Evolutionary conservation across 2,797 vertebrate species (phyloP).

Genomic region (Etheostoma perlongum): DNA sequence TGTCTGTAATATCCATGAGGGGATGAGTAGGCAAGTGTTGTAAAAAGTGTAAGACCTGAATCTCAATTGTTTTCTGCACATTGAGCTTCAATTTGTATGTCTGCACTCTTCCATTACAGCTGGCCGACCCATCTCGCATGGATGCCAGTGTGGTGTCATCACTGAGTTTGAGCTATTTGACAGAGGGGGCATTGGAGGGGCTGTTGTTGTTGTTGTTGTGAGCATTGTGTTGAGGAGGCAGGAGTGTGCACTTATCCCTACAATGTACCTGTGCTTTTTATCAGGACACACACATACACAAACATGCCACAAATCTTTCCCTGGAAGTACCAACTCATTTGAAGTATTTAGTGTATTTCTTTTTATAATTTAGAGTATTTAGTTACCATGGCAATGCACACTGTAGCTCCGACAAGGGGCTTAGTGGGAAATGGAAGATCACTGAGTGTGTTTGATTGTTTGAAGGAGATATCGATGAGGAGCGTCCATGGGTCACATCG

Average conservation of each 20-base stretch:
- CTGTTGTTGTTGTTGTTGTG: conserved; percentile 10
- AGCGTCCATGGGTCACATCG: not conserved
- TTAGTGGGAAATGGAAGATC: conserved; percentile 42
- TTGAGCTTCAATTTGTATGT: conserved; percentile 67
- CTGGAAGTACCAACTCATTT: conserved; percentile 12
- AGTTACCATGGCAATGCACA: conserved; percentile 57
- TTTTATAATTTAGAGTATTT: conserved; percentile 29
- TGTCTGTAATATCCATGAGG: conserved; percentile 37
- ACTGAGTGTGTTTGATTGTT: not conserved
- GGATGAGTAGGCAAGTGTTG: conserved; percentile 37
- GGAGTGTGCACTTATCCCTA: not conserved
- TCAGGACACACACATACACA: conserved; percentile 31
- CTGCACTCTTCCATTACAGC: conserved; percentile 49
- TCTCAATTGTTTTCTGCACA: conserved; percentile 56
- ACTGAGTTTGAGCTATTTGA: conserved; percentile 38
- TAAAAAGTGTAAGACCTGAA: conserved; percentile 53
- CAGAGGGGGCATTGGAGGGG: conserved; percentile 28
- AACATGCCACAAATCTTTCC: conserved; percentile 35
- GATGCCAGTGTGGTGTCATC: conserved; percentile 42
- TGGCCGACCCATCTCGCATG: conserved; percentile 28
- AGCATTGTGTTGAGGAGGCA: not conserved
- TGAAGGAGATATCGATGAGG: conserved; percentile 23
- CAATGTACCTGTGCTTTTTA: conserved; percentile 46
- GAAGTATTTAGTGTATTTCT: too few relatives aligned
- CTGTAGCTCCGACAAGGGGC: conserved; percentile 22